A percentile compares a stretch with the other conserved stretches of the same genome.
Evolutionary conservation across 2,797 vertebrate genomes (phyloP).

Genomic region (Cryptoblepharus egeriae): DNA sequence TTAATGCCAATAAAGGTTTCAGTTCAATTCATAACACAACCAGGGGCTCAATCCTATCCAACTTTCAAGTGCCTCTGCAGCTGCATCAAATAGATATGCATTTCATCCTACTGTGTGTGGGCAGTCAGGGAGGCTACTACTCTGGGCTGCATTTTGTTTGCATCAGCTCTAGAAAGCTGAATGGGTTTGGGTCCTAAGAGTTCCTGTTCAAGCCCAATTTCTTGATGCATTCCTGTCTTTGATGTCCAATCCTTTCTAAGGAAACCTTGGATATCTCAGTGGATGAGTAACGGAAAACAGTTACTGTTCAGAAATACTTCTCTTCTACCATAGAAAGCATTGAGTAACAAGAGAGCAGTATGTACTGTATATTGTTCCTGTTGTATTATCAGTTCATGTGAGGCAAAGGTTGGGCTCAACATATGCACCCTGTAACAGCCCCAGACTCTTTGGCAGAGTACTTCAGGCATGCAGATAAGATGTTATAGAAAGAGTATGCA

Average conservation of each 20-base stretch:
- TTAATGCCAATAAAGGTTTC: no score
- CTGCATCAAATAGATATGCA: no score
- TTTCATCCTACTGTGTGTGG: no score
- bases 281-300: not conserved
- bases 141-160: no score
- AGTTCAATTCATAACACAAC: not conserved
- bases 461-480: not conserved
- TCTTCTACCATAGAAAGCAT: not conserved
- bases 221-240: not conserved
- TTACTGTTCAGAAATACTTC: not conserved
- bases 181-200: not conserved
- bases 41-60: no score
- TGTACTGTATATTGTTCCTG: not conserved
- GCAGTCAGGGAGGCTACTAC: no score
- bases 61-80: no score
- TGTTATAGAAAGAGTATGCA: not conserved
- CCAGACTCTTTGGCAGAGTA: not conserved
- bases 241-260: not conserved
- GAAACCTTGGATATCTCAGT: not conserved
- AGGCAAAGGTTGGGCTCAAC: not conserved
- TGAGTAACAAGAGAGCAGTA: not conserved
- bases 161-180: no score
- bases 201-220: not conserved
- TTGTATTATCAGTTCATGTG: not conserved
- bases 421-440: not conserved